Evolutionary conservation across 1,140 invertebrate genomes (phyloP), one percentile per base, ranked within the genome.

Genomic region (Drosophila sucinea): DNA sequence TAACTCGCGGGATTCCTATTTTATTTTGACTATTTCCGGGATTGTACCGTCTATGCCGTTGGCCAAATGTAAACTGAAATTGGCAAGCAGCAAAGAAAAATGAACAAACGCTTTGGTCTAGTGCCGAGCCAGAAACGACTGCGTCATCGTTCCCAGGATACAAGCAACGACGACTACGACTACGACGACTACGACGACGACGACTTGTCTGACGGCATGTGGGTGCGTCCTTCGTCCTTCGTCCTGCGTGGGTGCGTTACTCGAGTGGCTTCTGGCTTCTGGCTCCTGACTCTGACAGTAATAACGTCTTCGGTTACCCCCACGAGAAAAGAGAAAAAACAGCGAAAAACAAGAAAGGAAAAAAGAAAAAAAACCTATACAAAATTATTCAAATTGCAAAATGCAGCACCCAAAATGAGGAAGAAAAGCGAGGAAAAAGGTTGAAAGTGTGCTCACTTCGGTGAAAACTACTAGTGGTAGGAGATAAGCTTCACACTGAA

Each of bases 251-350:
- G 70, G 73, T 73, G 81, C 77, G 72, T 83, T 51, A 73, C 77
- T 84, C 73, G 81, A 84, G 77, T 84, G 81, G 77, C 81, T 80
- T 54, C 70, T 51, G 80, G 73, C 82, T 73, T 63, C 27, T 58
- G 81, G 81, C 81, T 81, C 61, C 71, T 56, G 81, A 79, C 74
- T 74, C 67, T 73, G 81, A 86, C 81, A 84, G 81, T 85, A 86
- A 84, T 84, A 84, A 82, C 82, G 79, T 85, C 82, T 87, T 85
- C 70, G 82, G 61, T 74, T 58, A 66, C 75, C 81, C 82, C 87
- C 79, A 73, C 79, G 63, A 68, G 71, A 76, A 51, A 44, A 67
- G 60, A 56, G 55, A 67, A 51, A 65, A 63, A 61, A 60, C 35
- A 55, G n/a, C 27, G 17, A 47, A 23, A 23, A 63, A 40, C 60